Base-by-base conservation (phyloP, 2,797 vertebrate species). In the Acanthiza pusilla region DNA sequence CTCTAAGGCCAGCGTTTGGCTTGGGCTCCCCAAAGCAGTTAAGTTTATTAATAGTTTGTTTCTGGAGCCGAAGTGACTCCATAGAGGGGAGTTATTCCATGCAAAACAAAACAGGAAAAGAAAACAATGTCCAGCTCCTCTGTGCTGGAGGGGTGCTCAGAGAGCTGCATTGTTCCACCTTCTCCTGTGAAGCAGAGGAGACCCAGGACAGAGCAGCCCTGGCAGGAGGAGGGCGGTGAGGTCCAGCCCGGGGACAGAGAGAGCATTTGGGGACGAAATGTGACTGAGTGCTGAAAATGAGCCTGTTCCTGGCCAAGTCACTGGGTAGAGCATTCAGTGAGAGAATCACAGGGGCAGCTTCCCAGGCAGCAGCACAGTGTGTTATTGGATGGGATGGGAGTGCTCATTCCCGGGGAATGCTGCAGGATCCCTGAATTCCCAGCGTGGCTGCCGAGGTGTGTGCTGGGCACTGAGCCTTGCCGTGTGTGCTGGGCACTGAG, bases 31-130 rank as follows among this genome's bases (percentile, higher is more conserved):
- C 77, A 20, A 40, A 93, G 93, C 91, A 53, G 60, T 45, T 54
- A 4, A 26, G 77, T 91, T 95, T 94, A 95, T 95, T 88, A 94
- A 91, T 91, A 95, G 95, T 62, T 83, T 91, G 74, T 55, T 76
- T 87, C 90, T 94, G 92, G 93, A 95, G 93, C 88, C 62, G 3
- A 47, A 82, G 93, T 42, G 91, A 85, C 95, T 96, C 92, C 67
- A 0, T 5, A 7, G 88, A 96, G 86, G 61, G 92, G 86, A 91
- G 91, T 88, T 93, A 81, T 30, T 89, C 79, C 5, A 0, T 26
- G 51, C 66, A 93, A 96, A 96, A 93, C 94, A 91, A 94, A 94
- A 91, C 95, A 95, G 91, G 94, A 94, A 95, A 94, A 95, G 89
- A 50, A 94, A 94, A 95, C 93, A 96, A 94, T 93, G 93, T 53